A percentile compares a stretch with the other conserved stretches of the same genome.
These are phyloP conservation scores for Azorinus chamasolen DNA, from an alignment of 2,888 invertebrate species.

Conservation along the genomic window DNA sequence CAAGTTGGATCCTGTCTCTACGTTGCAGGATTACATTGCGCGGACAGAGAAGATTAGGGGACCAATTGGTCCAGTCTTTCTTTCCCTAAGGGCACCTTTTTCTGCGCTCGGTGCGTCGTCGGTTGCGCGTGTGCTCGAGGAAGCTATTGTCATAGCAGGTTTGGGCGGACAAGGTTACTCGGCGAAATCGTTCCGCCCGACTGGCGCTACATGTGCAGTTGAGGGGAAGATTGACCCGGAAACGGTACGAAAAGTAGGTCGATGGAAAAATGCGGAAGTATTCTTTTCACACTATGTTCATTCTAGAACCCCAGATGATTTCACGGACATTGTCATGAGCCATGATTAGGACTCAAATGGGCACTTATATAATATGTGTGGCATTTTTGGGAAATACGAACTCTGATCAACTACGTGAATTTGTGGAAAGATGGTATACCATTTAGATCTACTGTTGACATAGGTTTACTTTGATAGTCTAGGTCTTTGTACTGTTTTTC, in stretches of 20 bases:
- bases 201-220: slow-evolving; percentile 15
- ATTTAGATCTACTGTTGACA: no score
- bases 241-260: slow-evolving; percentile 5
- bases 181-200: slow-evolving; percentile 14
- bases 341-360: background rate
- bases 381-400: no score
- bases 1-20: slow-evolving; percentile 10
- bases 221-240: slow-evolving; percentile 3
- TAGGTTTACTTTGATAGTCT: no score
- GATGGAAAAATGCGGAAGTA: slow-evolving; percentile 3
- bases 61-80: background rate
- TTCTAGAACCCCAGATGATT: slow-evolving; percentile 8
- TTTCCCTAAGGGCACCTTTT: background rate
- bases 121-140: slow-evolving; percentile 1
- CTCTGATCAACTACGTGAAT: no score
- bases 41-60: background rate
- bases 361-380: no score
- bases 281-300: slow-evolving; percentile 21
- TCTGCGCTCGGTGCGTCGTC: background rate
- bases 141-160: slow-evolving; percentile 5
- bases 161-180: slow-evolving; percentile 6
- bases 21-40: slow-evolving; percentile 6
- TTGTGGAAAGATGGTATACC: no score
- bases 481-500: no score
- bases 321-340: slow-evolving; percentile 1